A percentile compares a stretch with the other conserved stretches of the same genome.
phyloP scores from a whole-genome alignment of 2,888 invertebrate species.

The Hypolimnas misippus region DNA sequence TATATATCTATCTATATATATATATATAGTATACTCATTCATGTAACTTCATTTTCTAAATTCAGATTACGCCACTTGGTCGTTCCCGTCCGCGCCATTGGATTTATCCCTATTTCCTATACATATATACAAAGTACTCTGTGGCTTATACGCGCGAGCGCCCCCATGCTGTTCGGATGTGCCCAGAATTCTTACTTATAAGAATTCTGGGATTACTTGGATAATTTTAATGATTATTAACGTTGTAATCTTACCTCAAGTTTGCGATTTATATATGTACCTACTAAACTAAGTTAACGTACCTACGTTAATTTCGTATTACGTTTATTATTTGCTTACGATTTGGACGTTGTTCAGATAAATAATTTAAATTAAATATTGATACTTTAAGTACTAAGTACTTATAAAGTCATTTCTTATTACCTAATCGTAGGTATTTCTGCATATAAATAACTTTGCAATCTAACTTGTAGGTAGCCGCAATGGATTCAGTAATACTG shows the following conservation, averaged over 20 bases:
- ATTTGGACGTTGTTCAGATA: slow-evolving; percentile 8
- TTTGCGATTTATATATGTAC: slow-evolving; percentile 4
- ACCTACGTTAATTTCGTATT: background rate
- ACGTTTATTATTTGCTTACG: slow-evolving; percentile 13
- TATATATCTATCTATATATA: no score
- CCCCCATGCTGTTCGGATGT: background rate
- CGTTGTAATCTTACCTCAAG: background rate
- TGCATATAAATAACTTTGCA: background rate
- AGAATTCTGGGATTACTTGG: background rate
- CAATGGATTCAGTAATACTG: slow-evolving; percentile 30
- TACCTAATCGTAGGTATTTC: background rate
- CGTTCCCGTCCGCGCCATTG: no score
- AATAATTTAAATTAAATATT: slow-evolving; percentile 16
- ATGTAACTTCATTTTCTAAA: no score
- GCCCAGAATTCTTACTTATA: background rate
- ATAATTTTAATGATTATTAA: slow-evolving; percentile 6
- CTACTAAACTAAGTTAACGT: background rate
- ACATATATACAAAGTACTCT: no score
- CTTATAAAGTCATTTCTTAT: background rate
- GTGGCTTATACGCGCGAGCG: no score
- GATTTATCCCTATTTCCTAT: no score
- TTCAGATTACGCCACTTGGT: no score
- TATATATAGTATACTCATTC: no score
- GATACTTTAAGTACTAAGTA: slow-evolving; percentile 14
- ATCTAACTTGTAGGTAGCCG: background rate